Conservation (phyloP, 1,140 invertebrate genomes). For the Drosophila lini region DNA sequence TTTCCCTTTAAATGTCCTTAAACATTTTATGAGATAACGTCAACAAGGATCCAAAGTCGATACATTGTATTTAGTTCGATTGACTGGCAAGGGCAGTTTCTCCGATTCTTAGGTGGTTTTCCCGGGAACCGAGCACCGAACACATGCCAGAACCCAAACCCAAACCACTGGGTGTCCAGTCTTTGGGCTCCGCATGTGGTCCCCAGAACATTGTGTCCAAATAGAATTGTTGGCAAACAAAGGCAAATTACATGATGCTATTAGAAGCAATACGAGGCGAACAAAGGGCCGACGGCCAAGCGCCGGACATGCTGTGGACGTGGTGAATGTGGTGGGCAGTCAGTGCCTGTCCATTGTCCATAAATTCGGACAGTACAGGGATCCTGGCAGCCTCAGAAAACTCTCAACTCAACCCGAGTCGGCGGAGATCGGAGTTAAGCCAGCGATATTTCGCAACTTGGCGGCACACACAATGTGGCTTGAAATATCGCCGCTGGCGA, state of each 20-base stretch:
- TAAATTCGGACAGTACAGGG: slow-evolving; percentile 32
- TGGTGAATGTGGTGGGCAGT: slow-evolving; percentile 10
- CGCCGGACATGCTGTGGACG: slow-evolving; percentile 61
- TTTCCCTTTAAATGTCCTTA: neutral
- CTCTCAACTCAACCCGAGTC: slow-evolving; percentile 2
- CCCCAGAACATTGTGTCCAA: slow-evolving; percentile 68
- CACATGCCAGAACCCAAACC: slow-evolving; percentile 27
- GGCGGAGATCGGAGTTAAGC: slow-evolving; percentile 33
- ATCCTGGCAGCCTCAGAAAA: slow-evolving; percentile 19
- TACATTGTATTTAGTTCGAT: slow-evolving; percentile 29
- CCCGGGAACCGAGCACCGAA: slow-evolving; percentile 10
- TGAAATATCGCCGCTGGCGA: slow-evolving; percentile 65
- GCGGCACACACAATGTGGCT: slow-evolving; percentile 58
- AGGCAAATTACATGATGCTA: slow-evolving; percentile 79
- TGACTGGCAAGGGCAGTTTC: slow-evolving; percentile 28
- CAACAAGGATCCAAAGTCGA: slow-evolving; percentile 11
- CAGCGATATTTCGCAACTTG: slow-evolving; percentile 46
- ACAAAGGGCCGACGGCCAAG: slow-evolving; percentile 71
- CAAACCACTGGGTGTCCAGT: slow-evolving; percentile 22
- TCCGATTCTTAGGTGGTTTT: slow-evolving; percentile 16
- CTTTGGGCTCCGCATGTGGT: slow-evolving; percentile 66
- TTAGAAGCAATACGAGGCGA: slow-evolving; percentile 70
- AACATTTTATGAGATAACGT: slow-evolving; percentile 20
- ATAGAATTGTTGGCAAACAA: slow-evolving; percentile 82
- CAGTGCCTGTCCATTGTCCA: slow-evolving; percentile 46